These are phyloP conservation scores for Drosophila biarmipes DNA, from an alignment of 1,140 invertebrate genomes.

Conservation along the genomic window DNA sequence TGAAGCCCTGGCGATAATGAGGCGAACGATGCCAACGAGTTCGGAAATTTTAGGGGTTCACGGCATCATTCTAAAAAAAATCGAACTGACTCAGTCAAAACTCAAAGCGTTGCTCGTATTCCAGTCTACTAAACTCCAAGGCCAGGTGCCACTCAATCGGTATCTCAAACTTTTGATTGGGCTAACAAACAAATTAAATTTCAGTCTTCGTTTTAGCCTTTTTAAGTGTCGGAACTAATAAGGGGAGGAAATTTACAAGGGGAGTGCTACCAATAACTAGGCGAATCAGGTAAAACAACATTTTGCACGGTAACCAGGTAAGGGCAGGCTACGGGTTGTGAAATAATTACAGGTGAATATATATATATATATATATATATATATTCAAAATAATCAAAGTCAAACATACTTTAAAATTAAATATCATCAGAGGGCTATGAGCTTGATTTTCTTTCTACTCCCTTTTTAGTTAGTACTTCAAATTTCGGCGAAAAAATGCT, in stretches of 20 bases:
- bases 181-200: too few relatives aligned
- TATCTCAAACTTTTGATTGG: too few relatives aligned
- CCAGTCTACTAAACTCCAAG: neutral
- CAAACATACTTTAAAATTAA: neutral
- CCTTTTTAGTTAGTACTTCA: too few relatives aligned
- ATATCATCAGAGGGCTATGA: neutral
- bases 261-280: conserved; percentile 40
- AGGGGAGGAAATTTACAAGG: neutral
- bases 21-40: conserved; percentile 5
- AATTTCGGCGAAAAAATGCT: too few relatives aligned
- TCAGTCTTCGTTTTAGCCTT: too few relatives aligned
- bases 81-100: neutral
- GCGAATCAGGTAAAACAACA: conserved; percentile 45
- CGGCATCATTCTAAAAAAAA: conserved; percentile 3
- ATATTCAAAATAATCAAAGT: neutral
- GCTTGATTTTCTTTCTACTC: too few relatives aligned
- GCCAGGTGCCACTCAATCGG: too few relatives aligned
- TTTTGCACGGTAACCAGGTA: conserved; percentile 18
- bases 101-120: neutral
- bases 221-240: neutral
- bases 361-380: neutral
- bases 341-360: conserved; percentile 1
- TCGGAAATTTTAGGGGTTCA: conserved; percentile 17
- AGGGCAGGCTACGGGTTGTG: conserved; percentile 28
- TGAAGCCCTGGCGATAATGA: conserved; percentile 31